A percentile compares a stretch with the other conserved stretches of the same genome.
These are phyloP conservation scores for Amblyjoppa proteus DNA, from an alignment of 2,888 invertebrate genomes.

Conservation along the genomic window DNA sequence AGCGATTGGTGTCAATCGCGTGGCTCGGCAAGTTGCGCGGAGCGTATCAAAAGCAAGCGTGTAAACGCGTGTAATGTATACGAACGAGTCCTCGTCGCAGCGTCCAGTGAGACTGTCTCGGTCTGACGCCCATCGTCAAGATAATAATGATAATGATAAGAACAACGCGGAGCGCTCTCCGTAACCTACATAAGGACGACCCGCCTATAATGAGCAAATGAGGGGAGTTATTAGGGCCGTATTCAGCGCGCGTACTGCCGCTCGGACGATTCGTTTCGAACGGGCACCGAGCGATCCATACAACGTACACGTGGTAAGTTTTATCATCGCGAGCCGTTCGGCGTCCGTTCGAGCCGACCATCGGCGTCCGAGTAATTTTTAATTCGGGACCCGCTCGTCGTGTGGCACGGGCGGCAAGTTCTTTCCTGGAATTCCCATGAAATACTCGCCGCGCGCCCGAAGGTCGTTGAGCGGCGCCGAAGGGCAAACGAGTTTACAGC, in stretches of 20 bases:
- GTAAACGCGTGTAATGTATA: conserved; percentile 42
- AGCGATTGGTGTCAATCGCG: conserved; percentile 61
- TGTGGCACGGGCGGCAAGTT: neutral
- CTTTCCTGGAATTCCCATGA: neutral
- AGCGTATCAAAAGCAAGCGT: conserved; percentile 56
- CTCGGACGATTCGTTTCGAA: neutral
- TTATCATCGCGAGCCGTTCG: neutral
- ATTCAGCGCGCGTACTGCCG: conserved; percentile 63
- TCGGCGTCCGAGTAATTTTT: neutral
- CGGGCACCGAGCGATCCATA: neutral
- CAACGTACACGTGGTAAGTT: neutral
- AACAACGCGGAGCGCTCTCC: conserved; percentile 20
- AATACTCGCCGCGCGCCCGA: neutral
- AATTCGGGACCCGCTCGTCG: too few species aligned
- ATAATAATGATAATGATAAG: conserved; percentile 58
- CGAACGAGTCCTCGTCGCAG: conserved; percentile 13
- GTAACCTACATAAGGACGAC: conserved; percentile 67
- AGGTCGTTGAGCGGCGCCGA: neutral
- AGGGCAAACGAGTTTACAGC: neutral
- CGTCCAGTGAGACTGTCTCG: neutral
- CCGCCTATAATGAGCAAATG: conserved; percentile 64
- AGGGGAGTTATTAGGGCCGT: conserved; percentile 66
- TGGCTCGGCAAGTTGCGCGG: conserved; percentile 63
- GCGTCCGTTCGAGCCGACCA: neutral
- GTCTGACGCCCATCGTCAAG: conserved; percentile 41